Evolutionary conservation across 2,888 invertebrate genomes (phyloP), one percentile per base, ranked within the genome.

Genomic region (Alitta virens): DNA sequence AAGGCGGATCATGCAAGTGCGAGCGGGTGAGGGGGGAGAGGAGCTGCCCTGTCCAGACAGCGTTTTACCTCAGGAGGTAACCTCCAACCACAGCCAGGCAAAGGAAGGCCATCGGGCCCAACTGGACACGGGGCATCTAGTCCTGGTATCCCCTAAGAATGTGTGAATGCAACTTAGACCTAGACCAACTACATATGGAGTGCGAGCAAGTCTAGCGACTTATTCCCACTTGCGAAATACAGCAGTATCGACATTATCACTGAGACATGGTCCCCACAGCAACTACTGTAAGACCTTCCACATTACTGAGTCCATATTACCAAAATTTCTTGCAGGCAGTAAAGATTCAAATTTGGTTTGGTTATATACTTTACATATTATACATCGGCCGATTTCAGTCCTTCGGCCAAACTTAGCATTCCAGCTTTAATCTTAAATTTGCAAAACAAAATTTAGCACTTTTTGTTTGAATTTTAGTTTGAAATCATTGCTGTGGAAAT

Each of bases 41-140:
- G 24, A 18, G 12, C 16, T 43, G 40, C 56, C 46, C 51, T 27
- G 51, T 51, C 25, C 18, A 60, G 40, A 55, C 38, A n/a, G 24
- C 46, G 25, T 24, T 38, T 25, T 58, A 53, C 60, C 56, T 49
- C 55, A 5, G 61, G 58, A 18, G 89, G 88, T 73, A 92, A 90
- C 83, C 91, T 86, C 93, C 93, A 94, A 74, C 94, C 94, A 71
- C 97, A 98, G 75, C 95, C 96, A 59, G 95, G 93, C 76, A 98
- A 85, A 67, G 97, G 97, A 77, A 97, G 86, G 66, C 98, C 98
- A 84, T 98, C 96, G 56, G 91, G 89, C 62, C 95, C 98, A 63
- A 96, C 86, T 69, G 98, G 98, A 85, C 98, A 98, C n/a, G 97
- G 97, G 51, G 98, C 98, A 85, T 98, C 97, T 75, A 98, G 85